Conservation (phyloP, 2,888 invertebrate species). For the Drosophila meridiana region DNA sequence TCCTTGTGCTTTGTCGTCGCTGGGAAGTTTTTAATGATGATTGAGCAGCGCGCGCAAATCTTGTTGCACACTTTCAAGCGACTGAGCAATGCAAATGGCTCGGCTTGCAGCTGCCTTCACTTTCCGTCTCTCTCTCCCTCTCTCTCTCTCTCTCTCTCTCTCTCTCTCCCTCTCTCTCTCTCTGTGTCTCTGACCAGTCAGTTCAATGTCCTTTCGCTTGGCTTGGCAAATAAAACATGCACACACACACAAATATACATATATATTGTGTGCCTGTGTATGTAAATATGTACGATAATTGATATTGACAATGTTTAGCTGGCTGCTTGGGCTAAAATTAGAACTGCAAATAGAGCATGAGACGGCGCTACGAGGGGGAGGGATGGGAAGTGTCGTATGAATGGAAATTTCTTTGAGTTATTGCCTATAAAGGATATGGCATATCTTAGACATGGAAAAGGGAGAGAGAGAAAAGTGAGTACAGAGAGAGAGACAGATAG, state of each 20-base stretch:
- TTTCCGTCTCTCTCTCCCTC: background rate
- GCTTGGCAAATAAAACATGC: constrained; percentile 46
- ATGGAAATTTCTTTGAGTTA: background rate
- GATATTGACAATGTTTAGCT: constrained; percentile 44
- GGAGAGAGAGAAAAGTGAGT: background rate
- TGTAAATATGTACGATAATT: constrained; percentile 47
- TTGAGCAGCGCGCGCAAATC: constrained; percentile 69
- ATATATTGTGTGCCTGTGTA: background rate
- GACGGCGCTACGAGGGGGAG: constrained; percentile 10
- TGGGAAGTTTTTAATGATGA: constrained; percentile 69
- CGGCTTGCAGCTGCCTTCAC: constrained; percentile 15
- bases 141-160: background rate
- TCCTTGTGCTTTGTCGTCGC: constrained; percentile 2
- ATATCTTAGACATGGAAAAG: background rate
- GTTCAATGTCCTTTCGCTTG: constrained; percentile 42
- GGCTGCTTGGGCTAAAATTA: constrained; percentile 43
- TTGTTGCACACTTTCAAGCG: constrained; percentile 69
- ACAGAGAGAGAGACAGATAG: background rate
- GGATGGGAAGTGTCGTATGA: constrained; percentile 34
- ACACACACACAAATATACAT: background rate
- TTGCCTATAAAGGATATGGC: background rate
- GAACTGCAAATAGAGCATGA: constrained; percentile 50
- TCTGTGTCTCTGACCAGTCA: background rate
- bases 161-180: background rate
- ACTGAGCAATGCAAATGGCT: constrained; percentile 51